Evolutionary conservation across 2,888 invertebrate species (phyloP).

Genomic region (Mythimna pallens): DNA sequence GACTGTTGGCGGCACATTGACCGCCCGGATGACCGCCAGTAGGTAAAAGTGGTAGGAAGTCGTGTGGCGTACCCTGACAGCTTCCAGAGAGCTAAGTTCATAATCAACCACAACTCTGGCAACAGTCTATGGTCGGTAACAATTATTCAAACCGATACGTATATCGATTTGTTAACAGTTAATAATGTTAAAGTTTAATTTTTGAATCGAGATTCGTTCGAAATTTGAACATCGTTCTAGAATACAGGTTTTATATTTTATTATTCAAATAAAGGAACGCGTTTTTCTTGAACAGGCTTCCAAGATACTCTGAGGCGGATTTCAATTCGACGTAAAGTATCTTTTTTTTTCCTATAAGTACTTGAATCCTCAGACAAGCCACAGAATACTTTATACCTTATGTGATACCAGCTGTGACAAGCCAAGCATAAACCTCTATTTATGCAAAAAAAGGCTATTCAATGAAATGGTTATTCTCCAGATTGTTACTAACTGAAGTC

Average conservation of each 20-base stretch:
- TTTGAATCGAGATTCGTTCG: not conserved
- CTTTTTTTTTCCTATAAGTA: not conserved
- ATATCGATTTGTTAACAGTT: too few species aligned
- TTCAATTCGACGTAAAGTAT: conserved; percentile 2
- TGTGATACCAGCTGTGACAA: conserved; percentile 2
- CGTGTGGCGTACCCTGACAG: too few species aligned
- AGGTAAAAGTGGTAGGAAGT: too few species aligned
- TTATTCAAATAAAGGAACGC: not conserved
- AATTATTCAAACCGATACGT: not conserved
- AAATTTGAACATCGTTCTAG: not conserved
- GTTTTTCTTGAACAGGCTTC: conserved; percentile 6
- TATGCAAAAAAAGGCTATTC: conserved; percentile 19
- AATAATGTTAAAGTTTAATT: not conserved
- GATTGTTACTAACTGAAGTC: conserved; percentile 13
- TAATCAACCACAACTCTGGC: too few species aligned
- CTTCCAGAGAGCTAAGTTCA: too few species aligned
- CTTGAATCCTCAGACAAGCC: not conserved
- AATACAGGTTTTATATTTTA: not conserved
- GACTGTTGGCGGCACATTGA: too few species aligned
- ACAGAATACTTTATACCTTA: not conserved
- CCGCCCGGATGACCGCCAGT: too few species aligned
- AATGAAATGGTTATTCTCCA: conserved; percentile 18
- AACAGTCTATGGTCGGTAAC: too few species aligned
- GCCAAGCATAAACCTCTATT: not conserved
- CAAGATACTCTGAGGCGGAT: not conserved